These are phyloP conservation scores for Xestia rhomboidea DNA, from an alignment of 2,888 invertebrate genomes.

Conservation along the genomic window DNA sequence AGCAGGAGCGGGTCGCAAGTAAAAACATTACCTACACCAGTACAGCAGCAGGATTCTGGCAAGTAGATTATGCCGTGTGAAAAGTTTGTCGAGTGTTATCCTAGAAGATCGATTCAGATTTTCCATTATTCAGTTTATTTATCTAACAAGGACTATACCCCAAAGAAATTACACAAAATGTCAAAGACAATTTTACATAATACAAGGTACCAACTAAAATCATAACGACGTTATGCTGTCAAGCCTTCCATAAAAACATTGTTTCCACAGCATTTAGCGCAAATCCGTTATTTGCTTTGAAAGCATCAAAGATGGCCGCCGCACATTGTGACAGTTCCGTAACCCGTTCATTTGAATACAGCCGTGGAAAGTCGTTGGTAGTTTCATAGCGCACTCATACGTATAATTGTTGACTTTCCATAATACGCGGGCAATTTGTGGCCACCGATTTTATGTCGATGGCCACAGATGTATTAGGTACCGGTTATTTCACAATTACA, in stretches of 20 bases:
- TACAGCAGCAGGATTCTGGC: background rate
- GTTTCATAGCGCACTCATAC: constrained; percentile 80
- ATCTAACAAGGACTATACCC: background rate
- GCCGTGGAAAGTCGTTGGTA: constrained; percentile 75
- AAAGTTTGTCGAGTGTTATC: background rate
- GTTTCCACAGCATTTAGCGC: constrained; percentile 35
- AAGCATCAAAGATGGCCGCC: constrained; percentile 57
- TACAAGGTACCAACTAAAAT: constrained; percentile 9
- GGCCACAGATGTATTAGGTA: constrained; percentile 53
- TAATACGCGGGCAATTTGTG: constrained; percentile 68
- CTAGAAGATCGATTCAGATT: background rate
- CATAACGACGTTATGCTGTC: constrained; percentile 3
- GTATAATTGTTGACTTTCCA: constrained; percentile 84
- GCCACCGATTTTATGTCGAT: constrained; percentile 59
- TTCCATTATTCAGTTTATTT: background rate
- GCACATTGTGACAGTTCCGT: constrained; percentile 60
- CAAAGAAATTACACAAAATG: background rate
- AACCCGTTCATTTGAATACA: constrained; percentile 68
- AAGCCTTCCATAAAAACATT: constrained; percentile 42
- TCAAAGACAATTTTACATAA: constrained; percentile 4
- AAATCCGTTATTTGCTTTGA: constrained; percentile 55
- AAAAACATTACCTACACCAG: background rate
- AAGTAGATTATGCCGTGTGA: background rate
- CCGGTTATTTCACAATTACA: constrained; percentile 49
- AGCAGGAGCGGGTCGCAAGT: background rate